Percentiles rank a stretch among this genome's conserved stretches.
These are phyloP conservation scores for Syrrhaptes paradoxus DNA, from an alignment of 2,113 vertebrate species.

Conservation along the genomic window DNA sequence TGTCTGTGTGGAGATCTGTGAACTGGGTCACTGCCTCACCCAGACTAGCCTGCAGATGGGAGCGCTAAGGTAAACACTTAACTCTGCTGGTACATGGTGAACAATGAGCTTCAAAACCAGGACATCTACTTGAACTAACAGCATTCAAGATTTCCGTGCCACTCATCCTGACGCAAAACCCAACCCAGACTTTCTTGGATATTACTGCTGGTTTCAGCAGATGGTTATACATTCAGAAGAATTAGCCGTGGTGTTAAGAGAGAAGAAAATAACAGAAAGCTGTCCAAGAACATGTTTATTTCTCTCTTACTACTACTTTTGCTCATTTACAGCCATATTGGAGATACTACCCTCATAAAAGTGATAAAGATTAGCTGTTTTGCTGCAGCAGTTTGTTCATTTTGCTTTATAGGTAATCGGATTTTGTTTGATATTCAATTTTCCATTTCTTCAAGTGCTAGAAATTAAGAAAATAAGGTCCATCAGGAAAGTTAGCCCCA, in stretches of 20 bases:
- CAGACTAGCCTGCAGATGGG: not conserved
- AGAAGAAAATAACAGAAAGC: not conserved
- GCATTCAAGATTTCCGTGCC: not conserved
- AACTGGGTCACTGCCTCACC: not conserved
- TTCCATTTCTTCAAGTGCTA: not conserved
- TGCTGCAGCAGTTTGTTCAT: not conserved
- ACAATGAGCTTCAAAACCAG: not conserved
- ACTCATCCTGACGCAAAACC: not conserved
- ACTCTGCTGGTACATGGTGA: not conserved
- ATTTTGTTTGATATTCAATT: not conserved
- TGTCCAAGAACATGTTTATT: not conserved
- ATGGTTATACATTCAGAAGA: not conserved
- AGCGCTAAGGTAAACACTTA: not conserved
- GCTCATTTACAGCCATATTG: not conserved
- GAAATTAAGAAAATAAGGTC: not conserved
- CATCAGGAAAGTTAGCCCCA: not conserved
- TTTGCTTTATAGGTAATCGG: not conserved
- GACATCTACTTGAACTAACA: not conserved
- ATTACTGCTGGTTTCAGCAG: not conserved
- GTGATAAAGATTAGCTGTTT: not conserved
- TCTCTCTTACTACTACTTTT: not conserved
- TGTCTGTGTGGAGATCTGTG: not conserved
- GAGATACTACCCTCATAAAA: not conserved
- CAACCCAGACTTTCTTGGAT: not conserved
- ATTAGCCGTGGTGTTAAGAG: not conserved